Evolutionary conservation across 2,888 invertebrate genomes (phyloP).

Genomic region (Callyntrura guangdongensis): DNA sequence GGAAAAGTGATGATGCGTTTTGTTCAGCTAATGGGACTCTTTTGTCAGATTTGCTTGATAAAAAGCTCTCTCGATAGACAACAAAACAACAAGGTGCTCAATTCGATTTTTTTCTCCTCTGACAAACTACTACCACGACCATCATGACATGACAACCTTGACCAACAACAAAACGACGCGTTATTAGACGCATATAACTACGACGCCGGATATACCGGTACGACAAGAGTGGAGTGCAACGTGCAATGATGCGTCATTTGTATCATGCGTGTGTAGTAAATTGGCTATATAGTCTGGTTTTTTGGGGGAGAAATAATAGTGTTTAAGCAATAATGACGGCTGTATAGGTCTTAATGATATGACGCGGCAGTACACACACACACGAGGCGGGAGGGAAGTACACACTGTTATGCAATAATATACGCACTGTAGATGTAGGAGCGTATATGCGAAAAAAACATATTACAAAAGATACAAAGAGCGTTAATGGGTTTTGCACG

Average conservation of each 20-base stretch:
- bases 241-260: conserved; percentile 24
- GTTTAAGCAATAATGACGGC: conserved; percentile 23
- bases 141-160: conserved; percentile 58
- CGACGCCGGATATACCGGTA: conserved; percentile 25
- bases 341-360: conserved; percentile 20
- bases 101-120: neutral
- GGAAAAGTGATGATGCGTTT: conserved; percentile 41
- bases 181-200: neutral
- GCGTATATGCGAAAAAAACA: neutral
- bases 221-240: neutral
- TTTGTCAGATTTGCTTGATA: conserved; percentile 45
- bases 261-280: conserved; percentile 13
- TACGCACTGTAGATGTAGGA: neutral
- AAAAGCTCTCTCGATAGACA: conserved; percentile 30
- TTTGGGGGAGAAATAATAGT: conserved; percentile 25
- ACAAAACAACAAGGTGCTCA: conserved; percentile 14
- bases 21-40: conserved; percentile 44
- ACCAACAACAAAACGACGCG: conserved; percentile 40
- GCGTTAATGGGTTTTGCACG: conserved; percentile 59
- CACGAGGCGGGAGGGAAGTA: neutral
- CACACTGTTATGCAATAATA: neutral
- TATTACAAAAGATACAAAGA: conserved; percentile 22
- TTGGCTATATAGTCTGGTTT: conserved; percentile 11
- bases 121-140: neutral
- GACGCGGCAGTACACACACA: neutral